Percentiles rank a stretch among this genome's conserved stretches.
Evolutionary conservation across 1,140 invertebrate genomes (phyloP).

Genomic region (Mycetomoellerius zeteki): DNA sequence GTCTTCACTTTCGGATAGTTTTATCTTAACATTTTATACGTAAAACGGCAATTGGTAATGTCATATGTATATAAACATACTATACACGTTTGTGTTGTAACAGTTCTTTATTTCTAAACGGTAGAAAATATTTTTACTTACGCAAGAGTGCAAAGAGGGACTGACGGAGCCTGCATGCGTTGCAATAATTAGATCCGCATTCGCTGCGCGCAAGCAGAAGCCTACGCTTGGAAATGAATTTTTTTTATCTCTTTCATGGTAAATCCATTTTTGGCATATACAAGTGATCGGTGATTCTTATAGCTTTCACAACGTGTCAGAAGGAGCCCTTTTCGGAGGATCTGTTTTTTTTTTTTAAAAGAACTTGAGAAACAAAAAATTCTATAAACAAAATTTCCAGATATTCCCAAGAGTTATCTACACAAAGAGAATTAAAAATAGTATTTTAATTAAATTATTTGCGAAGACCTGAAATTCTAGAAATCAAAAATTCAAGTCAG

Average conservation of each 20-base stretch:
- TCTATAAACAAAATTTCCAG: conserved; percentile 14
- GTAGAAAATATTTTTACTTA: conserved; percentile 65
- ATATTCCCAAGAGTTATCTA: not conserved
- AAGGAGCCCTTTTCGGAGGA: not conserved
- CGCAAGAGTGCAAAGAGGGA: conserved; percentile 63
- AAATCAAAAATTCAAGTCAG: not conserved
- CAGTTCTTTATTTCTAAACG: conserved; percentile 63
- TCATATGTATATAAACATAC: conserved; percentile 18
- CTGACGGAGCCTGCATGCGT: conserved; percentile 57
- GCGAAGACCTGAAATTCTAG: not conserved
- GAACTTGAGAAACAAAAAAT: not conserved
- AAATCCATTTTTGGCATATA: conserved; percentile 48
- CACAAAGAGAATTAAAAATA: not conserved
- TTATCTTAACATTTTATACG: conserved; percentile 31
- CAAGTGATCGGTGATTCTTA: conserved; percentile 36
- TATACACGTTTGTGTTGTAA: conserved; percentile 54
- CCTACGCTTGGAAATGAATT: conserved; percentile 48
- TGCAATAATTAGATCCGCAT: conserved; percentile 60
- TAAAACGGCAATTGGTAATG: conserved; percentile 11
- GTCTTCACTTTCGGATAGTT: not conserved
- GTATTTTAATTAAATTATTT: not conserved
- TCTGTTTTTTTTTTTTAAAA: not conserved
- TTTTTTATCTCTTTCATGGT: conserved; percentile 16
- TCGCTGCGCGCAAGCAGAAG: conserved; percentile 50
- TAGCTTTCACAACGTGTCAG: conserved; percentile 28